Conservation (phyloP, 1,140 invertebrate species). For the Dendrolimus kikuchii region DNA sequence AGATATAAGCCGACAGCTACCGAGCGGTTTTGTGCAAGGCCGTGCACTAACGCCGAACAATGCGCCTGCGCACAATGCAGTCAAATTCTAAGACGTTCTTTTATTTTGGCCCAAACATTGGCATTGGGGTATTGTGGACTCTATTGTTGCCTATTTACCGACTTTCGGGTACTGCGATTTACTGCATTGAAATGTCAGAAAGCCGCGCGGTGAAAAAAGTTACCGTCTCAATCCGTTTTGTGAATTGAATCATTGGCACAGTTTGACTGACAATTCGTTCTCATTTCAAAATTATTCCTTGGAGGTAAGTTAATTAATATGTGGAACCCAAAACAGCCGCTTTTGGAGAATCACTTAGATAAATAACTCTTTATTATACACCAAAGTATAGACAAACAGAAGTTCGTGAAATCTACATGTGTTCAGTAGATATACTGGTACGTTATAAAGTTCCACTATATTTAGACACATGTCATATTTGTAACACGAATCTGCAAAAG, state of each 20-base stretch:
- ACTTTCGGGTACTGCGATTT: slow-evolving; percentile 55
- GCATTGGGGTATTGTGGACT: slow-evolving; percentile 52
- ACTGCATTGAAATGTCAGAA: slow-evolving; percentile 28
- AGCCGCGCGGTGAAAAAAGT: slow-evolving; percentile 33
- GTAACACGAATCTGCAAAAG: too few species aligned
- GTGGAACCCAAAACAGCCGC: background rate
- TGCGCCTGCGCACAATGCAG: slow-evolving; percentile 44
- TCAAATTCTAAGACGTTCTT: slow-evolving; percentile 47
- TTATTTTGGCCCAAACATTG: slow-evolving; percentile 64
- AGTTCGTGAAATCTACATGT: too few species aligned
- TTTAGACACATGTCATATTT: too few species aligned
- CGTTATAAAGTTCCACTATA: too few species aligned
- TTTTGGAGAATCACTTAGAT: background rate
- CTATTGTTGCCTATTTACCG: slow-evolving; percentile 62
- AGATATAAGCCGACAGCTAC: slow-evolving; percentile 41
- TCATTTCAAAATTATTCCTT: slow-evolving; percentile 11
- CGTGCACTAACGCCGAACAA: slow-evolving; percentile 27
- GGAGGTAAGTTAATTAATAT: slow-evolving; percentile 10
- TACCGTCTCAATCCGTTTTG: slow-evolving; percentile 28
- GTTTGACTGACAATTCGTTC: slow-evolving; percentile 43
- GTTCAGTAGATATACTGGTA: too few species aligned
- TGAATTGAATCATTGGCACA: slow-evolving; percentile 42
- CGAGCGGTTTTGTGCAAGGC: slow-evolving; percentile 59
- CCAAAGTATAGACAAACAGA: too few species aligned
- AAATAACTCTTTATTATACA: too few species aligned